Percentiles rank a stretch among this genome's conserved stretches.
phyloP scores from a whole-genome alignment of 2,888 invertebrate species.

The Cheilosia urbana region DNA sequence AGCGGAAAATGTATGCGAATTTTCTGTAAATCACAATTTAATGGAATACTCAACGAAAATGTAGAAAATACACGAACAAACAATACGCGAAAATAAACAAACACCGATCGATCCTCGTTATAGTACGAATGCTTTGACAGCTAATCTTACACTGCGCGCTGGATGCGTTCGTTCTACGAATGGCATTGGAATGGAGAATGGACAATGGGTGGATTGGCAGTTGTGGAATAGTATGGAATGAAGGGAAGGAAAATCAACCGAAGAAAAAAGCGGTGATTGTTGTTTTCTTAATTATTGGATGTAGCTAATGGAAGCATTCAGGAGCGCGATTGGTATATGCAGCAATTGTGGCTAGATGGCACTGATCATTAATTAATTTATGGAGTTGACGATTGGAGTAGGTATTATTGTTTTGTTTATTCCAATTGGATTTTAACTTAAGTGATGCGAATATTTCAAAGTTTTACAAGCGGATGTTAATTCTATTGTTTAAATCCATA shows the following conservation, averaged over 20 bases:
- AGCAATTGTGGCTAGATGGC: slow-evolving; percentile 21
- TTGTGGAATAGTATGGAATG: slow-evolving; percentile 57
- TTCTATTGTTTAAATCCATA: too few species aligned
- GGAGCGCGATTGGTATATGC: background rate
- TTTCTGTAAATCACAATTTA: slow-evolving; percentile 16
- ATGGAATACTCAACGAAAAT: background rate
- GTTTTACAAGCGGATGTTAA: too few species aligned
- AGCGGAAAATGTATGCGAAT: slow-evolving; percentile 16
- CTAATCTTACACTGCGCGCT: slow-evolving; percentile 53
- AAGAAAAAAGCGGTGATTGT: slow-evolving; percentile 4
- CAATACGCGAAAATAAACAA: slow-evolving; percentile 62
- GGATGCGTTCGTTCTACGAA: slow-evolving; percentile 51
- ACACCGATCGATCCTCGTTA: slow-evolving; percentile 37
- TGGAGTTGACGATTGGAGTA: background rate
- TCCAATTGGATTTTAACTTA: background rate
- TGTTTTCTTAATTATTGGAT: slow-evolving; percentile 13
- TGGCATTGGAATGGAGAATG: background rate
- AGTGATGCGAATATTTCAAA: too few species aligned
- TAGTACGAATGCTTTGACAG: slow-evolving; percentile 56
- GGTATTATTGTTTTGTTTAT: background rate
- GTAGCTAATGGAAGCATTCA: slow-evolving; percentile 27
- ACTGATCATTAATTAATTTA: slow-evolving; percentile 6
- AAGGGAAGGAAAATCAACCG: slow-evolving; percentile 23
- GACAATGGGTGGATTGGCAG: slow-evolving; percentile 3
- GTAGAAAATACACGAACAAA: slow-evolving; percentile 57